A percentile compares a stretch with the other conserved stretches of the same genome.
These are phyloP conservation scores for Tetheella fluctuosa DNA, from an alignment of 2,888 invertebrate genomes.

Conservation along the genomic window DNA sequence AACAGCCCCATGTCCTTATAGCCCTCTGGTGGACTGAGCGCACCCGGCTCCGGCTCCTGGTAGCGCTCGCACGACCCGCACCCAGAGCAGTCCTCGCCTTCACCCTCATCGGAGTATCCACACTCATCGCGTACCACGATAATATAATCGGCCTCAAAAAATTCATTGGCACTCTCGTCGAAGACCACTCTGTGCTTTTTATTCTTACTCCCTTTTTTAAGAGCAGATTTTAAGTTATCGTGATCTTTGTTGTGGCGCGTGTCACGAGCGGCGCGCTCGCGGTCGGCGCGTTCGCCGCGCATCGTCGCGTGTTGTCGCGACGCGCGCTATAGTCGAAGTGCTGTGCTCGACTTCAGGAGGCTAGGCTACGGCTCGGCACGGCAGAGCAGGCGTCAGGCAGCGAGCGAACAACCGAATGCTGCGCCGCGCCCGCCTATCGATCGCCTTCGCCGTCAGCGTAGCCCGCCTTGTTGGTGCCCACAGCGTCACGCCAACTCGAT, in stretches of 20 bases:
- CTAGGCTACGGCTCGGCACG: conserved; percentile 30
- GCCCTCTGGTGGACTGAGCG: conserved; percentile 95
- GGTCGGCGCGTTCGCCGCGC: conserved; percentile 80
- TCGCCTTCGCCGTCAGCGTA: conserved; percentile 55
- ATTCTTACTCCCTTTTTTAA: conserved; percentile 89
- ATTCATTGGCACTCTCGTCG: conserved; percentile 94
- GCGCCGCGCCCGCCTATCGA: conserved; percentile 76
- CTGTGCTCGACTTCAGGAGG: conserved; percentile 25
- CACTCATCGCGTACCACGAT: conserved; percentile 95
- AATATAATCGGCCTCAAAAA: conserved; percentile 96
- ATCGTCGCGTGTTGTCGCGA: conserved; percentile 73
- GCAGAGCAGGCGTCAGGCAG: conserved; percentile 32
- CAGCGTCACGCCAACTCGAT: conserved; percentile 33
- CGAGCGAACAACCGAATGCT: conserved; percentile 65
- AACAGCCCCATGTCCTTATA: conserved; percentile 93
- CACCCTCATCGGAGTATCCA: conserved; percentile 91
- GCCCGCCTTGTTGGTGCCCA: conserved; percentile 54
- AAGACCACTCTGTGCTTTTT: conserved; percentile 93
- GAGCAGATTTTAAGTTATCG: conserved; percentile 88
- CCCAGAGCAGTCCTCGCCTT: conserved; percentile 88
- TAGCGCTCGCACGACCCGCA: conserved; percentile 81
- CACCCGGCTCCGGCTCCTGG: conserved; percentile 91
- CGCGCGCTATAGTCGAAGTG: conserved; percentile 66
- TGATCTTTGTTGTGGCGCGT: conserved; percentile 85
- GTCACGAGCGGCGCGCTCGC: conserved; percentile 75